Conservation (phyloP, 2,888 invertebrate genomes). For the Hyppa rectilinea region DNA sequence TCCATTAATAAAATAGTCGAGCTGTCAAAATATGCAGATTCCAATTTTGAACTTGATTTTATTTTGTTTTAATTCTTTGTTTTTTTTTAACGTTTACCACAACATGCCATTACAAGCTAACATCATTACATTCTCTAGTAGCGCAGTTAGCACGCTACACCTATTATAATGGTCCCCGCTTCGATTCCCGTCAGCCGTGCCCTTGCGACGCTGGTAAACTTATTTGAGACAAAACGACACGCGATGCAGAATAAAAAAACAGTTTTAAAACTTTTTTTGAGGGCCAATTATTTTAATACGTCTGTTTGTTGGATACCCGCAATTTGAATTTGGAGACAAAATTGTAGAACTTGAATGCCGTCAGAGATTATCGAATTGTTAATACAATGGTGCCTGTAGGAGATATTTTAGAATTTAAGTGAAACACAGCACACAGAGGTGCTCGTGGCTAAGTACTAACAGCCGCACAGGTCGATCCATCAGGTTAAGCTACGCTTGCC, state of each 20-base stretch:
- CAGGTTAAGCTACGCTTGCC: too few relatives aligned
- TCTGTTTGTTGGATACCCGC: slow-evolving; percentile 31
- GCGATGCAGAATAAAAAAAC: slow-evolving; percentile 74
- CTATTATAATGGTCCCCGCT: slow-evolving; percentile 79
- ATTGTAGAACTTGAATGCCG: slow-evolving; percentile 24
- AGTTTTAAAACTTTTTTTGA: slow-evolving; percentile 60
- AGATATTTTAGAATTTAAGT: too few relatives aligned
- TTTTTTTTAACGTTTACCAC: neutral
- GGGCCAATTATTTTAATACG: slow-evolving; percentile 66
- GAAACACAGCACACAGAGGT: too few relatives aligned
- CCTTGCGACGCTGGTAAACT: slow-evolving; percentile 83
- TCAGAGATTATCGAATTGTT: neutral
- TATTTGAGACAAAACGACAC: slow-evolving; percentile 82
- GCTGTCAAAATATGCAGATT: too few relatives aligned
- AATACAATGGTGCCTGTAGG: slow-evolving; percentile 5
- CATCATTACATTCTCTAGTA: slow-evolving; percentile 64
- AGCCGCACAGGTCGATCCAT: too few relatives aligned
- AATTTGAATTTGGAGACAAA: slow-evolving; percentile 61
- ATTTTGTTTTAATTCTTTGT: neutral
- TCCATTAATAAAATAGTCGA: too few relatives aligned
- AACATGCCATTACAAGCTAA: slow-evolving; percentile 37
- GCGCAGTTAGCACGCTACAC: slow-evolving; percentile 78
- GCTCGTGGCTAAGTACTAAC: too few relatives aligned
- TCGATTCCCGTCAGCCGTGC: slow-evolving; percentile 76
- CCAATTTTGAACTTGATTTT: too few relatives aligned